Percentiles rank a stretch among this genome's conserved stretches.
Evolutionary conservation across 1,140 invertebrate genomes (phyloP).

Genomic region (Gonatopus flavifemur): DNA sequence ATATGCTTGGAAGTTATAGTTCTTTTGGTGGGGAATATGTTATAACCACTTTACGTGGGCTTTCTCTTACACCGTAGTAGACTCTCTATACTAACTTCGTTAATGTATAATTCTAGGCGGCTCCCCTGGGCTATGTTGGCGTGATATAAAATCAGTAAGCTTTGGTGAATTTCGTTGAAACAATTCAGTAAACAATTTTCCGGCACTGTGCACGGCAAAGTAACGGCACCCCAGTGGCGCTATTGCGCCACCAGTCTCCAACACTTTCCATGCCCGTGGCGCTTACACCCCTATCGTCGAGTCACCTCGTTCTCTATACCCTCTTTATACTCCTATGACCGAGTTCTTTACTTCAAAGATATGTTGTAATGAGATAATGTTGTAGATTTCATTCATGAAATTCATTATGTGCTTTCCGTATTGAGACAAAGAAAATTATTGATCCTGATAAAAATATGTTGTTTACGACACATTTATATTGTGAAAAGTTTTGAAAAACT

Average conservation of each 20-base stretch:
- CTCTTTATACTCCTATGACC: slow-evolving; percentile 4
- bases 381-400: too few relatives aligned
- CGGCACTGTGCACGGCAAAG: slow-evolving; percentile 55
- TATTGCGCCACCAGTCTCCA: slow-evolving; percentile 32
- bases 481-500: too few relatives aligned
- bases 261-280: slow-evolving; percentile 29
- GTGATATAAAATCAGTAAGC: slow-evolving; percentile 60
- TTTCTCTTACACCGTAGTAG: too few relatives aligned
- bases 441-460: too few relatives aligned
- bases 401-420: too few relatives aligned
- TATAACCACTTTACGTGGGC: too few relatives aligned
- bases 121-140: slow-evolving; percentile 51
- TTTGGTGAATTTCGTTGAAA: slow-evolving; percentile 60
- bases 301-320: slow-evolving; percentile 3
- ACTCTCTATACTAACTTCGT: slow-evolving; percentile 57
- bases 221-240: slow-evolving; percentile 54
- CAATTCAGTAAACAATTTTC: slow-evolving; percentile 60
- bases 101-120: slow-evolving; percentile 55
- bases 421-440: too few relatives aligned
- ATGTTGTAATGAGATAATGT: too few relatives aligned
- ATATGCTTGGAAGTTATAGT: too few relatives aligned
- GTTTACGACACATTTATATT: too few relatives aligned
- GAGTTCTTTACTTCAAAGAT: too few relatives aligned
- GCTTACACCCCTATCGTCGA: slow-evolving; percentile 30
- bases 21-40: too few relatives aligned